Evolutionary conservation across 1,140 invertebrate species (phyloP), one percentile per base, ranked within the genome.

Genomic region (Lucilia cuprina): DNA sequence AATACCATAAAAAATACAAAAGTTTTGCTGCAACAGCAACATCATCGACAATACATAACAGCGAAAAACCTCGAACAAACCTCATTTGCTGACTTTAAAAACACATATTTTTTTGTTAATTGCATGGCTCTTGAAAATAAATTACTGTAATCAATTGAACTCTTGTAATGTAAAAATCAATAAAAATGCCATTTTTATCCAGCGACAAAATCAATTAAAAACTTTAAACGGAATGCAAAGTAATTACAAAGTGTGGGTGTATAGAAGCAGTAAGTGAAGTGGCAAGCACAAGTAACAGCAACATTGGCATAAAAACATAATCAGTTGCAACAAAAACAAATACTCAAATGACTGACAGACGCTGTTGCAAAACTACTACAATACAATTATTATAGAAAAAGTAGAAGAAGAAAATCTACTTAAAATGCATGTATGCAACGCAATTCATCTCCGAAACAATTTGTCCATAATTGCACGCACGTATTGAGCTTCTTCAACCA

Each of bases 81-180:
- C 65, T 70, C 65, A 70, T 70, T 70, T 80, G 77, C 77, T 49
- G 77, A 80, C 41, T 80, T n/a, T 41, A 41, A 41, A 41, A 41
- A 41, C 7, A 41, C 41, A 41, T 80, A 4, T 80, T 80, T 77
- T 17, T 49, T 35, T 49, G 77, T 80, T 80, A 80, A 80, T 80
- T 80, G 77, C 77, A 50, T 80, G 19, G 77, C 77, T 49, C 77
- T 80, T 80, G 77, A 80, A 80, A 78, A 80, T 49, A 49, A 80
- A 80, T 80, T 80, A 80, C 77, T 21, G 41, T 80, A 80, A 80
- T 80, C 77, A 80, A 80, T 80, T 80, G 77, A 80, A 80, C 77
- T 80, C 47, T 12, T 7, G 41, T 21, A 80, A 80, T 80, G 77
- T 55, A 55, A 55, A 55, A 70, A 70, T 21, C n/a, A 70, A 21